Evolutionary conservation across 2,113 vertebrate species (phyloP).

Genomic region (Ahaetulla prasina): DNA sequence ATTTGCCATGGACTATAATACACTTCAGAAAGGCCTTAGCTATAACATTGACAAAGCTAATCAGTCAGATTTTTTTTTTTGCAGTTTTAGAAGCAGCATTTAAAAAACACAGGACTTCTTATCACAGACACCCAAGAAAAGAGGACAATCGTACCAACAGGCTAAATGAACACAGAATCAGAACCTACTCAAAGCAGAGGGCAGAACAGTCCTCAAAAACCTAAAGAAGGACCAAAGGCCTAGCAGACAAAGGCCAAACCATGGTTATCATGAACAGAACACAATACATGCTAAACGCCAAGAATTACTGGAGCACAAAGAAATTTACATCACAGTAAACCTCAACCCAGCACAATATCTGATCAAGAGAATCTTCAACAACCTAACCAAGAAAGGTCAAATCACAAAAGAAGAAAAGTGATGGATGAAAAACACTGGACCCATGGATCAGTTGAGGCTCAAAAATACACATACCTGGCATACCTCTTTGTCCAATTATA

Average conservation of each 20-base stretch:
- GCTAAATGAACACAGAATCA: no score
- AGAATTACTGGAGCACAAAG: not conserved
- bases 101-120: not conserved
- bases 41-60: not conserved
- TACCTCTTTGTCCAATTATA: not conserved
- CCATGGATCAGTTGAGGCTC: not conserved
- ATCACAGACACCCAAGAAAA: not conserved
- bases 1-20: not conserved
- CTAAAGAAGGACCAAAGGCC: not conserved
- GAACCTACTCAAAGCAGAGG: not conserved
- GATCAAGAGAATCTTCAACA: not conserved
- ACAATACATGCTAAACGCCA: not conserved
- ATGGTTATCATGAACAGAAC: not conserved
- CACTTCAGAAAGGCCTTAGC: not conserved
- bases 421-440: not conserved
- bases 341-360: not conserved
- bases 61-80: not conserved
- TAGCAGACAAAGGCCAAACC: not conserved
- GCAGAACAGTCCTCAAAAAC: not conserved
- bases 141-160: not conserved
- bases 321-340: not conserved
- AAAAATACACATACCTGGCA: not conserved
- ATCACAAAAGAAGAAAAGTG: not conserved
- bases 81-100: not conserved
- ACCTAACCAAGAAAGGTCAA: not conserved